A percentile compares a stretch with the other conserved stretches of the same genome.
phyloP scores from a whole-genome alignment of 2,888 invertebrate genomes.

The Hecatera dysodea region DNA sequence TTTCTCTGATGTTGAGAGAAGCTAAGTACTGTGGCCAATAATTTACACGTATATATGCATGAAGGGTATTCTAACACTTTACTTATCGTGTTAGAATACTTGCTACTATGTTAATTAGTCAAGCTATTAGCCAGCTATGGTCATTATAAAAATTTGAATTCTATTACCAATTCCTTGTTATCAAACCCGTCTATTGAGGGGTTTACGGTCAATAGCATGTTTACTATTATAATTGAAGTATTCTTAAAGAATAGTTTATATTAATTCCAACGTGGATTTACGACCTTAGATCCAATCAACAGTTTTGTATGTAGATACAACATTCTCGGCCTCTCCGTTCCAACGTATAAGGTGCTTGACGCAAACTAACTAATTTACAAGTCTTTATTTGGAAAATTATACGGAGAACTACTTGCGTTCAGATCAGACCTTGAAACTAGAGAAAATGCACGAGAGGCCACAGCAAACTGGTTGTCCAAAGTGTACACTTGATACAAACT shows the following conservation, averaged over 20 bases:
- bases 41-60: neutral
- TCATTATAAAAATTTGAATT: conserved; percentile 26
- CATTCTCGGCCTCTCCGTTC: conserved; percentile 27
- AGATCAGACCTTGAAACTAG: conserved; percentile 80
- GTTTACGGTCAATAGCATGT: neutral
- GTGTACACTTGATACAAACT: conserved; percentile 73
- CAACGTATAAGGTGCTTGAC: conserved; percentile 58
- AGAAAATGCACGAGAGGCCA: conserved; percentile 79
- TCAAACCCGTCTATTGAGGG: conserved; percentile 2
- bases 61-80: neutral
- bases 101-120: neutral
- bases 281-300: conserved; percentile 11
- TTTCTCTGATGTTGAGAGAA: neutral
- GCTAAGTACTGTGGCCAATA: neutral
- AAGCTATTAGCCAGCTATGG: neutral
- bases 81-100: neutral
- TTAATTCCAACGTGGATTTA: conserved; percentile 6
- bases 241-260: neutral
- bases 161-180: neutral
- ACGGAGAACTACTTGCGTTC: conserved; percentile 69
- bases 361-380: conserved; percentile 72
- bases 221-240: neutral
- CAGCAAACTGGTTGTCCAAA: conserved; percentile 75
- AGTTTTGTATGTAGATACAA: conserved; percentile 25
- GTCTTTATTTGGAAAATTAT: conserved; percentile 75